Base-by-base conservation (phyloP, 2,113 vertebrate species). In the Callipepla californica region DNA sequence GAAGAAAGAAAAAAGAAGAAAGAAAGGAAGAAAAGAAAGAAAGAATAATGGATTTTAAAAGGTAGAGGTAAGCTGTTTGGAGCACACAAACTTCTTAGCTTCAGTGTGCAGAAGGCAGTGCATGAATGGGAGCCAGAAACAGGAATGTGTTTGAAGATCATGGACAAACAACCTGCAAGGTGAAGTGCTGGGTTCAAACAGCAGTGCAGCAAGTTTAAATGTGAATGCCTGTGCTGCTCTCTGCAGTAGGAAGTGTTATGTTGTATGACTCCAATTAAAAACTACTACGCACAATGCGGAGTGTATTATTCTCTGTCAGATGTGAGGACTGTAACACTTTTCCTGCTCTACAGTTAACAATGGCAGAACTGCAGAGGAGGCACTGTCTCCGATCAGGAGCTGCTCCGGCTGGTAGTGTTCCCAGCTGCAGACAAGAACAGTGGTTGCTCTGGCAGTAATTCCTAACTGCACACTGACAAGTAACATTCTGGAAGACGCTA, bases 261-360 rank as follows among this genome's bases (percentile, higher is more conserved):
- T 45, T 61, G 22, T 47, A 30, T 0, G 0, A 13, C 34, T 58
- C n/a, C 50, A 65, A 0, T 22, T n/a, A 42, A 85, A 28, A 63
- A 21, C 11, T 63, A 19, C 28, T 68, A 81, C 58, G 44, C 18
- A 19, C n/a, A 57, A 21, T 14, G 66, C 51, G 51, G 6, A 10
- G 9, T 7, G 1, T 17, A 22, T 66, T 69, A 14, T 55, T 85
- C 61, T 73, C 28, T 82, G 81, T 79, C 25, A 53, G 30, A 40
- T 42, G 26, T 26, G 14, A 74, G 67, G 9, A 25, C 30, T 59
- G 38, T 22, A 82, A 77, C 57, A 30, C 45, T 51, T 80, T 83
- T 58, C 30, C 86, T 73, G 25, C 57, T 77, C 22, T 59, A 47
- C 7, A 47, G 18, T 67, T 74, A 44, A 14, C 2, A 6, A 13